phyloP scores from a whole-genome alignment of 2,888 invertebrate species.

The Drosophila neotestacea region DNA sequence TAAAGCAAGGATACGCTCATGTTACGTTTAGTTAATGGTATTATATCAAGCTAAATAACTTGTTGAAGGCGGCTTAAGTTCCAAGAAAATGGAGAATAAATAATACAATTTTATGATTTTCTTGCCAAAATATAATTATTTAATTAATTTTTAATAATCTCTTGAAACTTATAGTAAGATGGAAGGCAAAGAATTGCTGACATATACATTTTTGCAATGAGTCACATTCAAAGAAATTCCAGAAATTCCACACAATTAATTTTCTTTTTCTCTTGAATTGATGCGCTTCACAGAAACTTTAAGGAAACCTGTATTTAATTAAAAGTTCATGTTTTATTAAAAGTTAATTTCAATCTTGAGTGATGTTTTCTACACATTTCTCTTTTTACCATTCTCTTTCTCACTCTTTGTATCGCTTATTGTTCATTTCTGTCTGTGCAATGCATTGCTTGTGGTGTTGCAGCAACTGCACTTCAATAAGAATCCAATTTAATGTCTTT shows the following conservation, averaged over 20 bases:
- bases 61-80: no score
- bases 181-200: no score
- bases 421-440: neutral
- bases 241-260: neutral
- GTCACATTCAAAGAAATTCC: no score
- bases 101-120: no score
- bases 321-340: neutral
- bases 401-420: neutral
- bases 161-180: no score
- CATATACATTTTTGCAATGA: no score
- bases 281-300: neutral
- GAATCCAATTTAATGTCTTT: conserved; percentile 32
- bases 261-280: neutral
- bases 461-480: conserved; percentile 9
- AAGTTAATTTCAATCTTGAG: neutral
- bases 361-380: neutral
- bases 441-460: neutral
- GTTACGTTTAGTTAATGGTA: neutral
- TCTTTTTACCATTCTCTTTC: neutral
- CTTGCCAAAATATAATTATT: no score
- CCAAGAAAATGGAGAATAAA: no score
- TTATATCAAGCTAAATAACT: neutral
- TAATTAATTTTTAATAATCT: no score
- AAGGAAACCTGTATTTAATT: neutral
- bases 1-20: conserved; percentile 1